Conservation (phyloP, 2,113 vertebrate genomes). For the Neomonachus schauinslandi region DNA sequence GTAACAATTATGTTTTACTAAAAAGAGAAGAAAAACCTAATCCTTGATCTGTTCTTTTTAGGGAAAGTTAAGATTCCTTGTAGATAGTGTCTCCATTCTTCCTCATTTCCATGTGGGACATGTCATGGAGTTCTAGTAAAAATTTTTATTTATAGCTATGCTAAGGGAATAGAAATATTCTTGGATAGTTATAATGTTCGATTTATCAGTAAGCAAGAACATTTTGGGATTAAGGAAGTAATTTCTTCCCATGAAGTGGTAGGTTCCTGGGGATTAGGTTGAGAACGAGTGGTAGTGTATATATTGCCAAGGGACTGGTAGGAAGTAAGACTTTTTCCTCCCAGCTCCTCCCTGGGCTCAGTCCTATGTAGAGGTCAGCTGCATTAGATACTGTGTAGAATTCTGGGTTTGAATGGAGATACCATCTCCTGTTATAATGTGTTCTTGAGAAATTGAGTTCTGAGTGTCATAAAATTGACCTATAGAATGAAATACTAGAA, state of each 20-base stretch:
- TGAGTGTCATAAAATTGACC: slow-evolving; percentile 6
- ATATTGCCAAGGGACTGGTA: too few relatives aligned
- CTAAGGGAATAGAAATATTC: background rate
- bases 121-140: background rate
- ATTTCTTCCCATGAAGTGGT: background rate
- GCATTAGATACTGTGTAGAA: background rate
- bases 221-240: background rate
- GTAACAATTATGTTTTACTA: background rate
- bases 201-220: background rate
- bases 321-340: background rate
- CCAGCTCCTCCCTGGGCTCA: background rate
- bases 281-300: background rate
- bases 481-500: background rate
- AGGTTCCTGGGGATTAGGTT: background rate
- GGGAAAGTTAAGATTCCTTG: background rate
- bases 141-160: background rate
- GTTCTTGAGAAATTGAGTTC: slow-evolving; percentile 7
- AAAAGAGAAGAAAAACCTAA: background rate
- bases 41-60: background rate
- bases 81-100: background rate
- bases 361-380: background rate
- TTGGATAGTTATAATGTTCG: background rate
- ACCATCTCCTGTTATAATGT: background rate
- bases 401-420: background rate
- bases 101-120: background rate